Percentiles rank a stretch among this genome's conserved stretches.
Conservation (phyloP, 1,140 invertebrate species). For the Artemia franciscana region DNA sequence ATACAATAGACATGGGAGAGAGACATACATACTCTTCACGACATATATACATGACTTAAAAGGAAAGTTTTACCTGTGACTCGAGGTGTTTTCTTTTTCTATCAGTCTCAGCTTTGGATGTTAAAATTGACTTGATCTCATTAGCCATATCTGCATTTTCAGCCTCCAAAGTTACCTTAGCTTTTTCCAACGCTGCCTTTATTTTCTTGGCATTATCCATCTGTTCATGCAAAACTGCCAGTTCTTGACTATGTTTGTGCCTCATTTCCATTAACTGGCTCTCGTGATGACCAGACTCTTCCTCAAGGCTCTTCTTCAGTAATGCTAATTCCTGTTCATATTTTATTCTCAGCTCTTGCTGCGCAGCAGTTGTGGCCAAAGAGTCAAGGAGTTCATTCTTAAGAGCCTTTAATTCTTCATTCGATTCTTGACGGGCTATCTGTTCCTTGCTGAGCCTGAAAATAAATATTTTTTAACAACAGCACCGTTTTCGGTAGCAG, state of each 20-base stretch:
- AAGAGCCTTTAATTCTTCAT: no score
- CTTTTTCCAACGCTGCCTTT: slow-evolving; percentile 61
- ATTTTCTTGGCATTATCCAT: slow-evolving; percentile 69
- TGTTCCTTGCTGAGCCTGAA: no score
- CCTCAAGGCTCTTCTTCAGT: slow-evolving; percentile 72
- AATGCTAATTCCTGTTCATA: slow-evolving; percentile 80
- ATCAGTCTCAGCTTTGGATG: slow-evolving; percentile 66
- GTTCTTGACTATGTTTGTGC: slow-evolving; percentile 70
- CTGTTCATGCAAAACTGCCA: slow-evolving; percentile 66
- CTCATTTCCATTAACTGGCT: slow-evolving; percentile 54
- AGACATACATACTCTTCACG: no score
- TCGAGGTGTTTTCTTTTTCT: slow-evolving; percentile 77
- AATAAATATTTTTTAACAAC: no score
- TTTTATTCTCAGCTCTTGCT: slow-evolving; percentile 68
- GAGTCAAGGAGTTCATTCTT: no score
- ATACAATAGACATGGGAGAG: no score
- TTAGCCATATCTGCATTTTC: slow-evolving; percentile 81
- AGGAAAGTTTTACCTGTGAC: slow-evolving; percentile 31
- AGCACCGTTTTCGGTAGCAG: no score
- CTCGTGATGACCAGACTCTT: slow-evolving; percentile 61
- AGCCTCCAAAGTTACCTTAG: slow-evolving; percentile 63
- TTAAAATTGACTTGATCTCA: slow-evolving; percentile 60
- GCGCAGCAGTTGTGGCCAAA: no score
- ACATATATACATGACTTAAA: no score
- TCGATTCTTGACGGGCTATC: no score